A percentile compares a stretch with the other conserved stretches of the same genome.
phyloP scores from a whole-genome alignment of 2,797 vertebrate genomes.

The Lutra lutra region DNA sequence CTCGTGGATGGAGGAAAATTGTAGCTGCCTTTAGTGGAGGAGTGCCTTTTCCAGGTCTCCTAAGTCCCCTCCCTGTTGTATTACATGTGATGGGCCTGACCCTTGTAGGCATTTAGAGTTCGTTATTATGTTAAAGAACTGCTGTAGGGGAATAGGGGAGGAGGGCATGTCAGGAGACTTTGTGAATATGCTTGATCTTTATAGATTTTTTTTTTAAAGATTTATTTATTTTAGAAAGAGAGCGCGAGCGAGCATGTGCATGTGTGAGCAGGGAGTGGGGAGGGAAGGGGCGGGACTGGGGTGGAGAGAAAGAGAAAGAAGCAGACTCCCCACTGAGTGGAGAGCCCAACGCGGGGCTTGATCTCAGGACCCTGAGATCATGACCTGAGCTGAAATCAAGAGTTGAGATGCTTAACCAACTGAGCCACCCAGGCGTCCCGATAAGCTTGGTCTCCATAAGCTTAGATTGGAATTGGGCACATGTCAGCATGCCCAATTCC shows the following conservation, averaged over 20 bases:
- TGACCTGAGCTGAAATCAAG: neutral
- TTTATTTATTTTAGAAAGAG: neutral
- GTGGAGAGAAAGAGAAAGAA: neutral
- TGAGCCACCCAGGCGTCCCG: neutral
- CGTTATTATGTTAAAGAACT: neutral
- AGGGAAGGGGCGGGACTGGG: neutral
- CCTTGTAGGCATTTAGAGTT: neutral
- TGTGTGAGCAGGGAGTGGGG: neutral
- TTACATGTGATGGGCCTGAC: neutral
- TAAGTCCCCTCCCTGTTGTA: neutral
- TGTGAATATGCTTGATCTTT: neutral
- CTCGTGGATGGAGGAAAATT: neutral
- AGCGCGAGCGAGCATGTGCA: neutral
- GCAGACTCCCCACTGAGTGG: neutral
- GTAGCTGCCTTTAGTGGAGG: neutral
- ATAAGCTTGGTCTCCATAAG: neutral
- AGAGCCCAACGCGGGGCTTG: fast-evolving
- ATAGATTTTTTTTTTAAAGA: neutral
- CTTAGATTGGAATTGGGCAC: neutral
- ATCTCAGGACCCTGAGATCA: neutral
- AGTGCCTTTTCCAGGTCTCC: neutral
- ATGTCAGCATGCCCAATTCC: neutral
- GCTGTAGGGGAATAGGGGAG: neutral
- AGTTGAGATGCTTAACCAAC: neutral
- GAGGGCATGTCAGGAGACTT: neutral